Conservation (phyloP, 2,113 vertebrate species). For the Rissa tridactyla region DNA sequence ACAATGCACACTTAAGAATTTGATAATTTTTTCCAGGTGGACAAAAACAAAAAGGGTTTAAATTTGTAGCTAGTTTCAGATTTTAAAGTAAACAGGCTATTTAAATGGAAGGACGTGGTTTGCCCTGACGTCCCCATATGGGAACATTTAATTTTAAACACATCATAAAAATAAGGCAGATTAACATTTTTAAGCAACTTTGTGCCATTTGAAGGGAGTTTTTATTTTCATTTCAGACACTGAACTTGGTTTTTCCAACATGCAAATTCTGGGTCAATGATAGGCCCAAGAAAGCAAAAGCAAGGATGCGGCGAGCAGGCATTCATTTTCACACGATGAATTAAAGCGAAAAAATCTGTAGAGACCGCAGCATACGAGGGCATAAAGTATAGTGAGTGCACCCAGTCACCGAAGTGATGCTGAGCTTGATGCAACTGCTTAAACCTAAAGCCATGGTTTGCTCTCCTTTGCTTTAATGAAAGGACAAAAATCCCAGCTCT, state of each 20-base stretch:
- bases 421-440: neutral
- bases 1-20: slow-evolving; percentile 44
- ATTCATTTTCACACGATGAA: neutral
- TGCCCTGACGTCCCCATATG: slow-evolving; percentile 23
- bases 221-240: slow-evolving; percentile 23
- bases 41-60: slow-evolving; percentile 39
- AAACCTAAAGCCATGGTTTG: neutral
- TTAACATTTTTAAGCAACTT: slow-evolving; percentile 53
- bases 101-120: slow-evolving; percentile 41
- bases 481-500: neutral
- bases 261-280: neutral
- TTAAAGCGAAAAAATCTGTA: neutral
- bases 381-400: neutral
- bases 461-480: neutral
- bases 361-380: neutral
- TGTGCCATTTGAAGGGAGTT: slow-evolving; percentile 11
- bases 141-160: slow-evolving; percentile 68
- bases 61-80: slow-evolving; percentile 61
- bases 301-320: neutral
- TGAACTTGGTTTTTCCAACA: neutral
- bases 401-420: neutral
- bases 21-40: slow-evolving; percentile 66
- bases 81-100: slow-evolving; percentile 66
- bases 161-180: slow-evolving; percentile 56
- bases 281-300: neutral